phyloP scores from a whole-genome alignment of 1,140 invertebrate genomes.

The Alviniconcha marisindica region DNA sequence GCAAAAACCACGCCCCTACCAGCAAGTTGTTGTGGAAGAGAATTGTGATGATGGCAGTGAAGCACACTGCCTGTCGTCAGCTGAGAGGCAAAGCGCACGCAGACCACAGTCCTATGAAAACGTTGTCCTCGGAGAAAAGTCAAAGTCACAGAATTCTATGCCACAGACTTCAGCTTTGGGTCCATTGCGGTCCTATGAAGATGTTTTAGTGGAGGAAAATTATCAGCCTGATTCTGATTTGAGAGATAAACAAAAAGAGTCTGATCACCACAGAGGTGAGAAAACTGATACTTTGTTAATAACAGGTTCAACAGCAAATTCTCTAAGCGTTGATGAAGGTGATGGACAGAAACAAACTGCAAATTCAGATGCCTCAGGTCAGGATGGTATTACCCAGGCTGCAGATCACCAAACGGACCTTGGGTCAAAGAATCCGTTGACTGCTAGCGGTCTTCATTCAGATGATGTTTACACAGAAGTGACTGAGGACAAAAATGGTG shows the following conservation, averaged over 20 bases:
- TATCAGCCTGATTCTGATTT: background rate
- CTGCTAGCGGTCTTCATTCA: too few species aligned
- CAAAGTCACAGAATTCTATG: background rate
- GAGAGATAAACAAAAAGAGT: background rate
- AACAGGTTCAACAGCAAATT: background rate
- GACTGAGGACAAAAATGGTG: too few species aligned
- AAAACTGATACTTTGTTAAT: too few species aligned
- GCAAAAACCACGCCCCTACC: background rate
- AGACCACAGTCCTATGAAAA: background rate
- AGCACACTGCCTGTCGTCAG: background rate
- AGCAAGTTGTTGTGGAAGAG: constrained; percentile 5
- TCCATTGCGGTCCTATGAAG: constrained; percentile 9
- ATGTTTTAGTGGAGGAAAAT: constrained; percentile 30
- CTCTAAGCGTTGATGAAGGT: background rate
- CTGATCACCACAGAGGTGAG: background rate
- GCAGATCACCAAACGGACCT: background rate
- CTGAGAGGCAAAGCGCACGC: too few species aligned
- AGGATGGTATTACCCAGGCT: background rate
- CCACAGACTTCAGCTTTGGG: background rate
- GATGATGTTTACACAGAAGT: too few species aligned
- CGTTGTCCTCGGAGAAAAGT: background rate
- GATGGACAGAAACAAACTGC: background rate
- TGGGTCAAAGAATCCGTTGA: too few species aligned
- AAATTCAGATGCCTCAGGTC: background rate
- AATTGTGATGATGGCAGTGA: background rate